These are phyloP conservation scores for Aphis craccivora DNA, from an alignment of 1,140 invertebrate genomes.

Conservation along the genomic window DNA sequence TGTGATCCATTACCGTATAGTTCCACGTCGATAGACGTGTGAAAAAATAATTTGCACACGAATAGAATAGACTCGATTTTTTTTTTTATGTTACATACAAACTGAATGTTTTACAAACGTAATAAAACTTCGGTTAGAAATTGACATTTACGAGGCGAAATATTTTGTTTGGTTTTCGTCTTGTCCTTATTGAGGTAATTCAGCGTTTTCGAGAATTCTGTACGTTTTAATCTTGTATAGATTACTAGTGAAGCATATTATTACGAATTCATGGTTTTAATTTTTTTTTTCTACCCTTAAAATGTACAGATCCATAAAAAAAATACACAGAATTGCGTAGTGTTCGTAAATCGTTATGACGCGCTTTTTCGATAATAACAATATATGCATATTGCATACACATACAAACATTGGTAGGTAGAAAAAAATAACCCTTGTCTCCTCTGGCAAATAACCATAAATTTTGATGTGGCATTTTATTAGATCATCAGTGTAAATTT, in stretches of 20 bases:
- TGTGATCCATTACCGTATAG: neutral
- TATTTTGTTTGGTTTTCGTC: neutral
- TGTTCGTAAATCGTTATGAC: neutral
- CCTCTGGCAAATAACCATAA: neutral
- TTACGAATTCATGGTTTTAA: neutral
- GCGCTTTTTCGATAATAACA: neutral
- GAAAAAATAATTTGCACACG: slow-evolving; percentile 6
- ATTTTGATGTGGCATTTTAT: neutral
- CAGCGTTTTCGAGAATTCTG: neutral
- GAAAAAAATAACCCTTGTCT: neutral
- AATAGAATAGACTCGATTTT: neutral
- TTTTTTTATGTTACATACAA: neutral
- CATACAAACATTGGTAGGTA: neutral
- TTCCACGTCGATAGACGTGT: neutral
- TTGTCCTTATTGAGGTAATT: neutral
- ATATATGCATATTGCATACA: neutral
- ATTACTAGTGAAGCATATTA: neutral
- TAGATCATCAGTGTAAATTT: neutral
- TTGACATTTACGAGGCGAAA: neutral
- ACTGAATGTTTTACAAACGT: neutral
- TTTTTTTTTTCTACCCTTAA: neutral
- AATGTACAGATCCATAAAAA: neutral
- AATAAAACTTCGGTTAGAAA: neutral
- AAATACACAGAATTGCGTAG: neutral
- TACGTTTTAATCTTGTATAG: neutral